These are phyloP conservation scores for Didymodactylos carnosus DNA, from an alignment of 2,888 invertebrate genomes.

Conservation along the genomic window DNA sequence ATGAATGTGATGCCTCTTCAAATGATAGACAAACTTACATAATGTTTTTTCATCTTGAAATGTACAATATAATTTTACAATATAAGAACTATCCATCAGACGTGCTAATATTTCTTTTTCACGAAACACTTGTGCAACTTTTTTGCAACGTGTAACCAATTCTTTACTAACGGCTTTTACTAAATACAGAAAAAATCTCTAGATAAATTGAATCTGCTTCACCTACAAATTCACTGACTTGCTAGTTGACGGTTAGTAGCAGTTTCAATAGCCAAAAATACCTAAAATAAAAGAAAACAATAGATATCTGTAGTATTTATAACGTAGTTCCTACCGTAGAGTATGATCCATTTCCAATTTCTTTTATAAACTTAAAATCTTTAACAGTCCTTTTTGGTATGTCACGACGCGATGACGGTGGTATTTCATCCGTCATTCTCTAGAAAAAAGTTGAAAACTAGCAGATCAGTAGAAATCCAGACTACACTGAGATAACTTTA, in stretches of 20 bases:
- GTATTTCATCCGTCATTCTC: background rate
- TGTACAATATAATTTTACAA: slow-evolving; percentile 78
- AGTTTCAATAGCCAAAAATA: background rate
- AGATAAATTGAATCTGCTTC: background rate
- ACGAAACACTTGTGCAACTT: slow-evolving; percentile 70
- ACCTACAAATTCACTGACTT: background rate
- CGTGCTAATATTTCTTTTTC: slow-evolving; percentile 79
- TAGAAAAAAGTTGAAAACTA: too few relatives aligned
- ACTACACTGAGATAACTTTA: too few relatives aligned
- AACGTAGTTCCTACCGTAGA: slow-evolving; percentile 1
- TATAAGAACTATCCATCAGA: slow-evolving; percentile 54
- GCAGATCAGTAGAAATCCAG: too few relatives aligned
- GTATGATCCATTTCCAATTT: slow-evolving; percentile 13
- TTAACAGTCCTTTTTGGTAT: background rate
- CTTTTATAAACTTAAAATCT: slow-evolving; percentile 14
- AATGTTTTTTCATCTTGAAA: slow-evolving; percentile 80
- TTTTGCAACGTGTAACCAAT: slow-evolving; percentile 67
- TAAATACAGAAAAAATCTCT: background rate
- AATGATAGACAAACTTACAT: slow-evolving; percentile 39
- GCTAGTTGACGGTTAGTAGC: background rate
- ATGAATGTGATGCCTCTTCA: background rate
- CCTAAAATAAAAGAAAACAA: background rate
- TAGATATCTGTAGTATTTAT: background rate
- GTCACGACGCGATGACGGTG: background rate
- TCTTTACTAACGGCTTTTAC: slow-evolving; percentile 9